Evolutionary conservation across 2,888 invertebrate species (phyloP).

Genomic region (Drosophila neotestacea): DNA sequence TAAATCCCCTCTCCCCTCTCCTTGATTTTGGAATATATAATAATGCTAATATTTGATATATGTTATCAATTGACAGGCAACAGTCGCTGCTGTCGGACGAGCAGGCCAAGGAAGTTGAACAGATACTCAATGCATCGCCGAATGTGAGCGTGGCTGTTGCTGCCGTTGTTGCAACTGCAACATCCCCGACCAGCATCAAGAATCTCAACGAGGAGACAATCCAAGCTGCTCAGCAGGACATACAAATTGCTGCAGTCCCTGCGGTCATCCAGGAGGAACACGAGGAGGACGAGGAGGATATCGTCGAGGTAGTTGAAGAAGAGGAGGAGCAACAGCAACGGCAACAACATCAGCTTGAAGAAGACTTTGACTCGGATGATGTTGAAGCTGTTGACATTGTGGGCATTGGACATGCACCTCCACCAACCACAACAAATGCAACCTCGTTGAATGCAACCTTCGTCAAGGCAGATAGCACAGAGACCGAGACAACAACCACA

Average conservation of each 20-base stretch:
- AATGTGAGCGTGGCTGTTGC: constrained; percentile 80
- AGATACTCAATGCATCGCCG: constrained; percentile 89
- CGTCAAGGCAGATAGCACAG: constrained; percentile 68
- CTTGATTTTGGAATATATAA: constrained; percentile 4
- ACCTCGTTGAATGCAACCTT: constrained; percentile 61
- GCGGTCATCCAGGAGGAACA: constrained; percentile 37
- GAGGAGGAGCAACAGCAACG: constrained; percentile 18
- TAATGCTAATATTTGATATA: constrained; percentile 17
- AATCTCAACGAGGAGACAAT: constrained; percentile 77
- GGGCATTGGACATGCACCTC: constrained; percentile 72
- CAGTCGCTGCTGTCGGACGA: constrained; percentile 94
- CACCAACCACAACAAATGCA: constrained; percentile 44
- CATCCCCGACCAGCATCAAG: constrained; percentile 81
- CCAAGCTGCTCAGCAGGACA: constrained; percentile 37
- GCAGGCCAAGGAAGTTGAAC: constrained; percentile 95
- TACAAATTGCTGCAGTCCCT: constrained; percentile 55
- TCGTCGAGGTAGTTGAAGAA: constrained; percentile 16
- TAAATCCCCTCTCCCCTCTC: too few species aligned
- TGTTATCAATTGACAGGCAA: constrained; percentile 87
- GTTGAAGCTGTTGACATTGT: constrained; percentile 78
- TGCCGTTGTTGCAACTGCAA: constrained; percentile 82
- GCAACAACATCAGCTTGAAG: constrained; percentile 27
- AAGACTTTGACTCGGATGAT: constrained; percentile 79
- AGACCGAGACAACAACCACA: constrained; percentile 61
- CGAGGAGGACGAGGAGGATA: constrained; percentile 28